Conservation (phyloP, 2,888 invertebrate genomes). For the Caradrina kadenii region DNA sequence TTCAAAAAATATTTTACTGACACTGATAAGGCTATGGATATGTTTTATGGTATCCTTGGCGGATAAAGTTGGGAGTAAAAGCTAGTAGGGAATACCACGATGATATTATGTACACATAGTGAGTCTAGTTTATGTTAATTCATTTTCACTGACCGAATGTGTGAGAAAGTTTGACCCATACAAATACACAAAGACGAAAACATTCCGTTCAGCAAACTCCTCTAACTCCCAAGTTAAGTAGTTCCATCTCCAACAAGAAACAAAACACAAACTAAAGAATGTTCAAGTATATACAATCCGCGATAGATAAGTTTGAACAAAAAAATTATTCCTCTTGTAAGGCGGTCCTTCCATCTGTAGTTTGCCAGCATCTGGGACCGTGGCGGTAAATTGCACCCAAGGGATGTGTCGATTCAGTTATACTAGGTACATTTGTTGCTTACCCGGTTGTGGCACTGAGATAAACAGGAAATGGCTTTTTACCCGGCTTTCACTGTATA, state of each 20-base stretch:
- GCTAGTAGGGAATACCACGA: too few species aligned
- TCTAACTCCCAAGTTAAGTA: slow-evolving; percentile 45
- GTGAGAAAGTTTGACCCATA: background rate
- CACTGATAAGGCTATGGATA: too few species aligned
- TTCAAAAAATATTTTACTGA: too few species aligned
- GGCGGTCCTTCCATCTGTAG: slow-evolving; percentile 58
- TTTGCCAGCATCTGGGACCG: slow-evolving; percentile 67
- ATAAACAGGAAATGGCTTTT: slow-evolving; percentile 69
- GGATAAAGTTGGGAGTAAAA: too few species aligned
- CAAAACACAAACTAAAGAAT: slow-evolving; percentile 48
- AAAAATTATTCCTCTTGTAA: slow-evolving; percentile 61
- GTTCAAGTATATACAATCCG: slow-evolving; percentile 54
- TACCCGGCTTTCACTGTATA: slow-evolving; percentile 53
- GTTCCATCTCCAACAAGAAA: slow-evolving; percentile 33
- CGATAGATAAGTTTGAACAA: slow-evolving; percentile 56
- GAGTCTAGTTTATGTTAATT: slow-evolving; percentile 19
- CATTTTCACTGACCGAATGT: background rate
- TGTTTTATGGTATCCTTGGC: too few species aligned
- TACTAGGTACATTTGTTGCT: slow-evolving; percentile 65
- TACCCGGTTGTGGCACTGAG: slow-evolving; percentile 62
- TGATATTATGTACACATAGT: background rate
- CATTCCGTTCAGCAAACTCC: slow-evolving; percentile 10
- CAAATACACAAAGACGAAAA: slow-evolving; percentile 11
- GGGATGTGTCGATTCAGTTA: slow-evolving; percentile 74
- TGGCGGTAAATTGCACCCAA: slow-evolving; percentile 75